phyloP scores from a whole-genome alignment of 2,888 invertebrate species.

The Spilosoma lubricipeda region DNA sequence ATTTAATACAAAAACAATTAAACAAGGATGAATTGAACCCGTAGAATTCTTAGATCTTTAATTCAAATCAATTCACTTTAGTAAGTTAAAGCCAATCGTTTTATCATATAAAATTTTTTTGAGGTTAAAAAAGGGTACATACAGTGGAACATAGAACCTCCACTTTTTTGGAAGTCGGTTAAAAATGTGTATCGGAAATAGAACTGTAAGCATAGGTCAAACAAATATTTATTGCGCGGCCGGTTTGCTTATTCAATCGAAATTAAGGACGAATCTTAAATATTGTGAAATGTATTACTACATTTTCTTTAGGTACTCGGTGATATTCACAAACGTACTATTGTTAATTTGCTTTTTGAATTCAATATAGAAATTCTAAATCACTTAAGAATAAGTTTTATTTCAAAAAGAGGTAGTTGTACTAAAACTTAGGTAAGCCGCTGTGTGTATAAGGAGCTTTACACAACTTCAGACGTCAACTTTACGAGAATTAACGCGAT shows the following conservation, averaged over 20 bases:
- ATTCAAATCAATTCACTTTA: too few relatives aligned
- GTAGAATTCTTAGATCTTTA: too few relatives aligned
- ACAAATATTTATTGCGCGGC: conserved; percentile 12
- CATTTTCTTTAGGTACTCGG: not conserved
- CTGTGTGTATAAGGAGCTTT: not conserved
- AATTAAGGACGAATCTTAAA: conserved; percentile 10
- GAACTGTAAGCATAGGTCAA: conserved; percentile 9
- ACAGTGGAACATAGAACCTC: too few relatives aligned
- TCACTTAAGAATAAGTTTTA: too few relatives aligned
- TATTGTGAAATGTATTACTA: not conserved
- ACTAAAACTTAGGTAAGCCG: not conserved
- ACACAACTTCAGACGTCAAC: not conserved
- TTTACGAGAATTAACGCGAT: not conserved
- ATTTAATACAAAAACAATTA: not conserved
- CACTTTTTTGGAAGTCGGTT: too few relatives aligned
- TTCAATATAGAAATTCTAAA: too few relatives aligned
- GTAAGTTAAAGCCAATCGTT: too few relatives aligned
- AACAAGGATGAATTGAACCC: not conserved
- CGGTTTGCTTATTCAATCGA: conserved; percentile 9
- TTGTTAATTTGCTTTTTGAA: not conserved
- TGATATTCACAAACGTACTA: not conserved
- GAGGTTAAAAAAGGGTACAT: too few relatives aligned
- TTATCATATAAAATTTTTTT: too few relatives aligned
- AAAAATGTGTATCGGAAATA: not conserved
- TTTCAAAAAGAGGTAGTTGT: not conserved